Evolutionary conservation across 2,797 vertebrate genomes (phyloP).

Genomic region (Mormyrops attenuatus): DNA sequence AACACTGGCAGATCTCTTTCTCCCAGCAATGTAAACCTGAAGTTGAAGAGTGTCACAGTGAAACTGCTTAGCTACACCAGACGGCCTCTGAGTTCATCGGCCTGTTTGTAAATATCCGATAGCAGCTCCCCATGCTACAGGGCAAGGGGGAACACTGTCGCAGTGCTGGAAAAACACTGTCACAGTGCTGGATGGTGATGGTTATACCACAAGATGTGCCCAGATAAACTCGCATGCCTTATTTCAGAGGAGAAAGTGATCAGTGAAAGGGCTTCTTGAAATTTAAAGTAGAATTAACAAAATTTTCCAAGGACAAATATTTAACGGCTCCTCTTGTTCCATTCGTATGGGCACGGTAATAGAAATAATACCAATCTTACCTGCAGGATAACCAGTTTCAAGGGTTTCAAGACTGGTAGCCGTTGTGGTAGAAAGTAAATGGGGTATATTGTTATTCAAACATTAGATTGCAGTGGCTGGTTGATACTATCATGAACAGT

Average conservation of each 20-base stretch:
- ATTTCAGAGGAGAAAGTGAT: neutral
- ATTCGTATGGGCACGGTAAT: neutral
- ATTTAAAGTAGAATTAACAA: neutral
- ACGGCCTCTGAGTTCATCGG: neutral
- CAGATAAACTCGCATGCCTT: neutral
- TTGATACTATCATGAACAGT: neutral
- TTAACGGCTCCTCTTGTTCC: neutral
- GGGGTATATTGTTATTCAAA: neutral
- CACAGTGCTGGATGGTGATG: too few relatives aligned
- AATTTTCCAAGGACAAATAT: neutral
- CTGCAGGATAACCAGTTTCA: neutral
- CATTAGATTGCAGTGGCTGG: neutral
- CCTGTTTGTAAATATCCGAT: neutral
- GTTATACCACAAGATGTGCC: neutral
- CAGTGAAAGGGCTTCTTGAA: constrained; percentile 9
- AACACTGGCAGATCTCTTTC: neutral
- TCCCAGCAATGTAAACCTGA: neutral
- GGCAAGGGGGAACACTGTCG: neutral
- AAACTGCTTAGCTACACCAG: neutral
- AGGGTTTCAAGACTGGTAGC: neutral
- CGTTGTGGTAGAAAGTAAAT: neutral
- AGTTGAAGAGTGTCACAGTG: neutral
- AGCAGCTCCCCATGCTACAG: neutral
- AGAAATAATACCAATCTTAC: neutral
- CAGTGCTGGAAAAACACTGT: too few relatives aligned